Base-by-base conservation (phyloP, 2,113 vertebrate species). In the Leptosomus discolor region DNA sequence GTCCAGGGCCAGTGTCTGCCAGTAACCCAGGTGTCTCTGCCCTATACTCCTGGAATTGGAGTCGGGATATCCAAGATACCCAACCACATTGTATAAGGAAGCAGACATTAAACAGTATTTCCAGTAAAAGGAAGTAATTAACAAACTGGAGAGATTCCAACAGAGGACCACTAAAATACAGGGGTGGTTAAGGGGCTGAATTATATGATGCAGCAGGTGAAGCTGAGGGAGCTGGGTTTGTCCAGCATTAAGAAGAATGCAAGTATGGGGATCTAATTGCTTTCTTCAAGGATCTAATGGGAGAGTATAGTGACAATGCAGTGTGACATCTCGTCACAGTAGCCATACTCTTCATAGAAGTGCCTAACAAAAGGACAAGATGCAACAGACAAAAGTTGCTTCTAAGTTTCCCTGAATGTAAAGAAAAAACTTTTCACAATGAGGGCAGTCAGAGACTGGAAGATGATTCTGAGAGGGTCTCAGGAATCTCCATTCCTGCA, bases 301-400 rank as follows among this genome's bases (percentile, higher is more conserved):
- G 17, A 88, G 8, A 65, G 12, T 43, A 54, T 1, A 71, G 1
- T 1, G 4, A 46, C 1, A 6, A 30, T 36, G 11, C 3, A 37
- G 15, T 15, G 8, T 50, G 18, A 45, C 19, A 11, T 75, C 76
- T 69, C 2, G 2, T 43, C 26, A 41, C 17, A 29, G 32, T 61
- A 81, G 8, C 15, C 27, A 10, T 37, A 43, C 20, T 58, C 37
- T 88, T 78, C 46, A 41, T 9, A 58, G 46, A 85, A 82, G 6
- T 23, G 6, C 23, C 19, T 68, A 56, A 60, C 2, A 39, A 65
- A 81, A 67, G 17, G 14, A 43, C 56, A 70, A 58, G 9, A 4
- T 0, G 2, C 8, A 71, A 54, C 3, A 69, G 11, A 36, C 3
- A 58, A 51, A 86, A 67, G 8, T 32, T 81, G 6, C n/a, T 77